phyloP scores from a whole-genome alignment of 1,140 invertebrate species.

The Atta texana region DNA sequence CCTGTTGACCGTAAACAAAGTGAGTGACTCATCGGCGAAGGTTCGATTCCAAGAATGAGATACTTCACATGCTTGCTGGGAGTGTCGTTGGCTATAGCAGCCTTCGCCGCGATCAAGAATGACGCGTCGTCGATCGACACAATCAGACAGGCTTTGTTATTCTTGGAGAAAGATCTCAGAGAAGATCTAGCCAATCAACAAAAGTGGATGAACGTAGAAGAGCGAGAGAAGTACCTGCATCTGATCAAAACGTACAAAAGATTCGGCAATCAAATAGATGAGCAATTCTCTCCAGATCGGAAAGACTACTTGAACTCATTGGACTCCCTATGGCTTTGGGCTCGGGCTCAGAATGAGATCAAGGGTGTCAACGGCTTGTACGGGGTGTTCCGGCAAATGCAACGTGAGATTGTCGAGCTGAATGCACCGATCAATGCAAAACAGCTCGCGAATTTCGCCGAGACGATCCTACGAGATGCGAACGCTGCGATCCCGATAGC shows the following conservation, averaged over 20 bases:
- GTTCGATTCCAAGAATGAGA: slow-evolving; percentile 2
- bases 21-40: slow-evolving; percentile 42
- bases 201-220: slow-evolving; percentile 20
- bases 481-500: slow-evolving; percentile 86
- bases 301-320: slow-evolving; percentile 82
- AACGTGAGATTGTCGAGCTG: slow-evolving; percentile 80
- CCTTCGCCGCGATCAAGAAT: slow-evolving; percentile 12
- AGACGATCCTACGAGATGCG: slow-evolving; percentile 88
- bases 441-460: slow-evolving; percentile 88
- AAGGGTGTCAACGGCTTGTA: slow-evolving; percentile 88
- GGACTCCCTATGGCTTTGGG: slow-evolving; percentile 87
- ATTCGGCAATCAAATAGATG: slow-evolving; percentile 86
- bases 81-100: slow-evolving; percentile 7
- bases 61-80: slow-evolving; percentile 25
- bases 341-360: slow-evolving; percentile 86
- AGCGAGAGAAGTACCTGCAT: slow-evolving; percentile 67
- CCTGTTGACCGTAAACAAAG: neutral
- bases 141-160: slow-evolving; percentile 87
- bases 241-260: slow-evolving; percentile 87
- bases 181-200: slow-evolving; percentile 36
- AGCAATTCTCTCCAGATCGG: slow-evolving; percentile 74
- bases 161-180: slow-evolving; percentile 80
- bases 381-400: slow-evolving; percentile 87
- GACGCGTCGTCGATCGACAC: slow-evolving; percentile 84
- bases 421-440: slow-evolving; percentile 82